Conservation (phyloP, 53 echinoderm and acorn worm genomes). For the Pentamera pediparva region DNA sequence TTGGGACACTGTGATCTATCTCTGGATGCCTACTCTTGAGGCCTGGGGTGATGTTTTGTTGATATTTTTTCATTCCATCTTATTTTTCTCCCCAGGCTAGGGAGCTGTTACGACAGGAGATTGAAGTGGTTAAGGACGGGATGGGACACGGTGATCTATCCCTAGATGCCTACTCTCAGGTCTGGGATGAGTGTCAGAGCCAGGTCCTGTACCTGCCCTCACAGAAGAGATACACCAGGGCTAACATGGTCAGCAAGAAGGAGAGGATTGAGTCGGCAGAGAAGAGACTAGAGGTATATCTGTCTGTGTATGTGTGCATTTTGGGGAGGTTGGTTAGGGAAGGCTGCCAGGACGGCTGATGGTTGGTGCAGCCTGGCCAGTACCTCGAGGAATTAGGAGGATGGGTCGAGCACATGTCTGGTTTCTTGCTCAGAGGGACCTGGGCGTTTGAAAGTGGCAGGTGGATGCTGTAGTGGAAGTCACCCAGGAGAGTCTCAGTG, state of each 20-base stretch:
- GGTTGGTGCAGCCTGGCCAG: neutral
- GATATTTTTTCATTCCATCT: no score
- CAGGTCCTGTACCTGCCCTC: conserved; percentile 85
- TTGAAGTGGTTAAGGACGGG: conserved; percentile 82
- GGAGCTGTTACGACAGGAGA: conserved; percentile 67
- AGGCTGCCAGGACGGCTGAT: no score
- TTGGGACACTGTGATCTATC: conserved; percentile 86
- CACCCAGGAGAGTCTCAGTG: no score
- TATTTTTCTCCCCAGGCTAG: conserved; percentile 57
- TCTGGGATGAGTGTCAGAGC: conserved; percentile 93
- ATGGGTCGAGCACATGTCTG: no score
- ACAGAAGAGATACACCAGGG: conserved; percentile 90
- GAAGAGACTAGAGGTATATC: conserved; percentile 90
- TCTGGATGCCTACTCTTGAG: conserved; percentile 71
- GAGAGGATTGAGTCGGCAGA: conserved; percentile 88
- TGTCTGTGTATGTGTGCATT: no score
- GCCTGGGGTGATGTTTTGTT: conserved; percentile 94
- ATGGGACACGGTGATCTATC: conserved; percentile 94
- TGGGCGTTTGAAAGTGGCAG: neutral
- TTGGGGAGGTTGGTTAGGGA: no score
- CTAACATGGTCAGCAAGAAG: conserved; percentile 95
- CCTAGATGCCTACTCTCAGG: conserved; percentile 80
- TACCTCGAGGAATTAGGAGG: neutral
- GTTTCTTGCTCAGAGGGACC: neutral
- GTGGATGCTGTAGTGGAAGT: neutral